Conservation (phyloP, 2,888 invertebrate species). For the Sylvicola cinctus region DNA sequence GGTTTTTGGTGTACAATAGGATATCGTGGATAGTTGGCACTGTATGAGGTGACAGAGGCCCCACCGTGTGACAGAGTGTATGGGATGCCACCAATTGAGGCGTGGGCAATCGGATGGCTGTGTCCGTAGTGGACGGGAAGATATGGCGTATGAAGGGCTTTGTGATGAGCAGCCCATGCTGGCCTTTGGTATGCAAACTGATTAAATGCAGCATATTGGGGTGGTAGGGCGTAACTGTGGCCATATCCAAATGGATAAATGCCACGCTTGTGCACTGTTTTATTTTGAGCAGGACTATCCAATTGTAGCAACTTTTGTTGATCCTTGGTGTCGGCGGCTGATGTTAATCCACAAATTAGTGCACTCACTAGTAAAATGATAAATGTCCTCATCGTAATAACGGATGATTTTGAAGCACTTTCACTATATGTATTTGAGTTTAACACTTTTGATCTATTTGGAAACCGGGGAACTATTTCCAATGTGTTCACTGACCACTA, state of each 20-base stretch:
- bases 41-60: constrained; percentile 6
- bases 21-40: constrained; percentile 6
- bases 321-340: too few relatives aligned
- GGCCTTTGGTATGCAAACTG: neutral
- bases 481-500: neutral
- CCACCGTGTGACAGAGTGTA: constrained; percentile 2
- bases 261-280: constrained; percentile 1
- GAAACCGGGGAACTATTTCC: too few relatives aligned
- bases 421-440: too few relatives aligned
- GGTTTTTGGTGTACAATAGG: constrained; percentile 3
- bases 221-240: neutral
- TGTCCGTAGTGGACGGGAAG: constrained; percentile 3
- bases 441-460: too few relatives aligned
- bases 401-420: too few relatives aligned
- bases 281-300: neutral
- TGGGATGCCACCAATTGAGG: constrained; percentile 1
- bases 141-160: constrained; percentile 3
- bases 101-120: constrained; percentile 3
- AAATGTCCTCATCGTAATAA: too few relatives aligned
- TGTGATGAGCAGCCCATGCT: constrained; percentile 1
- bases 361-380: too few relatives aligned
- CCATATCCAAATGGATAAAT: neutral
- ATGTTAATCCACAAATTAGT: too few relatives aligned
- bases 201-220: neutral
- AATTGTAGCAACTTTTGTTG: too few relatives aligned